phyloP scores from a whole-genome alignment of 2,797 vertebrate genomes.

The Thamnophis elegans region DNA sequence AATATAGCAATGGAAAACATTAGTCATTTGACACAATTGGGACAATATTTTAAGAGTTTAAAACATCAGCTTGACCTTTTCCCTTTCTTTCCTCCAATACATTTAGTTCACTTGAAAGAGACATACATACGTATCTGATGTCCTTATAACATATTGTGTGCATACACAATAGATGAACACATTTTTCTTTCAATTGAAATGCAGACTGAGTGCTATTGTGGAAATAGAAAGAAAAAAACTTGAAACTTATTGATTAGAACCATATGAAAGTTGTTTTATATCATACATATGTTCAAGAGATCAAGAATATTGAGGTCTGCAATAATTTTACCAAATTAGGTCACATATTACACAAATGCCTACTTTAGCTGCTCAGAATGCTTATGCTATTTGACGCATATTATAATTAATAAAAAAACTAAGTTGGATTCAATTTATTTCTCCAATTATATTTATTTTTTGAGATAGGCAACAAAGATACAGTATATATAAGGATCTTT shows the following conservation, averaged over 20 bases:
- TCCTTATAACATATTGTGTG: neutral
- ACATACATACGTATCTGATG: neutral
- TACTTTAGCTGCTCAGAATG: conserved; percentile 45
- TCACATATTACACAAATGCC: conserved; percentile 40
- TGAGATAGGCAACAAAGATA: neutral
- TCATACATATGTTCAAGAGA: conserved; percentile 11
- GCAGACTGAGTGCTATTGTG: neutral
- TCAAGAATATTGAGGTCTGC: conserved; percentile 26
- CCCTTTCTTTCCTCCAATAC: neutral
- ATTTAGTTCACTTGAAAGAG: neutral
- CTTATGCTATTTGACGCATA: conserved; percentile 11
- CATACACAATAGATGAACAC: neutral
- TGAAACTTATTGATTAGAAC: neutral
- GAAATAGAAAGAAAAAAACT: neutral
- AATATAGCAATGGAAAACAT: neutral
- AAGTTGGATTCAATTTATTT: neutral
- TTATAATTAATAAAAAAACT: neutral
- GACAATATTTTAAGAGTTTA: neutral
- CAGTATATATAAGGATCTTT: neutral
- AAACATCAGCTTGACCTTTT: neutral
- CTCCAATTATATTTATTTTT: neutral
- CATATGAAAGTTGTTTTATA: neutral
- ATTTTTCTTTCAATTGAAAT: neutral
- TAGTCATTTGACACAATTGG: neutral
- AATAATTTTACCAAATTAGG: conserved; percentile 47